These are phyloP conservation scores for Drosophila azteca DNA, from an alignment of 1,140 invertebrate species.

Conservation along the genomic window DNA sequence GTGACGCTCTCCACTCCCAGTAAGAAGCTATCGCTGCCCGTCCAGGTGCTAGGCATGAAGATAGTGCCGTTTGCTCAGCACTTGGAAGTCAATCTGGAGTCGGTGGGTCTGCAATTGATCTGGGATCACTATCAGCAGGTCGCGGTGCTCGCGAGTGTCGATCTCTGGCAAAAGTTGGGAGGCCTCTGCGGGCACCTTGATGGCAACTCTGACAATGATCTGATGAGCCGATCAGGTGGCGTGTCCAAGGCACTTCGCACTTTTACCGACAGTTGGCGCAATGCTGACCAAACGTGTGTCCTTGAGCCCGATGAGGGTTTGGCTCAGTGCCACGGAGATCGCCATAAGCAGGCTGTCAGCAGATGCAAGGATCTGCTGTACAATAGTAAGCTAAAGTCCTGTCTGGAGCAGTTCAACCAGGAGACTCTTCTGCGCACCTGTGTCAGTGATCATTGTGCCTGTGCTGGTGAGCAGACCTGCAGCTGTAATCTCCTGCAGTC, in stretches of 20 bases:
- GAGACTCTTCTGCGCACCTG: conserved; percentile 85
- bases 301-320: conserved; percentile 46
- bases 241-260: conserved; percentile 57
- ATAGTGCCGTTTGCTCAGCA: conserved; percentile 88
- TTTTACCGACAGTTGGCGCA: conserved; percentile 86
- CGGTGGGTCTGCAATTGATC: conserved; percentile 88
- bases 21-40: conserved; percentile 87
- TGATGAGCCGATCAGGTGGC: conserved; percentile 86
- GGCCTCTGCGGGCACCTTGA: conserved; percentile 93
- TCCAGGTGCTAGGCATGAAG: conserved; percentile 87
- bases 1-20: conserved; percentile 85
- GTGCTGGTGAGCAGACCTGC: conserved; percentile 86
- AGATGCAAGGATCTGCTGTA: conserved; percentile 87
- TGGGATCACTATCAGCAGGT: conserved; percentile 89
- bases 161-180: conserved; percentile 90
- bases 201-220: conserved; percentile 88
- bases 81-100: conserved; percentile 87
- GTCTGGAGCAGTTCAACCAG: conserved; percentile 85
- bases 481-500: conserved; percentile 90
- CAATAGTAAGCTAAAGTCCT: conserved; percentile 87
- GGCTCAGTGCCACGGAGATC: conserved; percentile 60
- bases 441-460: conserved; percentile 90
- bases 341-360: conserved; percentile 84
- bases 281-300: conserved; percentile 82
- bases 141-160: conserved; percentile 87